These are phyloP conservation scores for Drosophila helvetica DNA, from an alignment of 2,888 invertebrate species.

Conservation along the genomic window DNA sequence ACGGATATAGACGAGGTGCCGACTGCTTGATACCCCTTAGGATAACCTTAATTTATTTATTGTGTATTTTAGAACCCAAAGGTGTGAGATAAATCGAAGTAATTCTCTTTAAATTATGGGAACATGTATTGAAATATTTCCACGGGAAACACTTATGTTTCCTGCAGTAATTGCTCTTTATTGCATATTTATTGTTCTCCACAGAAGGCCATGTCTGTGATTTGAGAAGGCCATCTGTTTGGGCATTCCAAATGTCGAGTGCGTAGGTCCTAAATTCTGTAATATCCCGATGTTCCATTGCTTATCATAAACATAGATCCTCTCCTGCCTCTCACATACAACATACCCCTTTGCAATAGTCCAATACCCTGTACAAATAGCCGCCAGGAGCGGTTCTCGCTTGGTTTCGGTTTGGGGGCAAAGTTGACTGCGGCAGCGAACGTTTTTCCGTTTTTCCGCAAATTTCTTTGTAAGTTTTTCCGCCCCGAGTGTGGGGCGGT, in stretches of 20 bases:
- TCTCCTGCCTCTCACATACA: too few species aligned
- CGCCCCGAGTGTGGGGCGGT: conserved; percentile 2
- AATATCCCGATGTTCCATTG: too few species aligned
- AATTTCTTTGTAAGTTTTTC: conserved; percentile 67
- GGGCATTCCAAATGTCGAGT: too few species aligned
- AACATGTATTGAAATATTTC: neutral
- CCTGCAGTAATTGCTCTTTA: too few species aligned
- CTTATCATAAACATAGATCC: too few species aligned
- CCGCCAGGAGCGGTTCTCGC: conserved; percentile 11
- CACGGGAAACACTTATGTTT: too few species aligned
- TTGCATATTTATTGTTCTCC: too few species aligned
- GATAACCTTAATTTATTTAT: neutral
- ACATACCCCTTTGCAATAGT: neutral
- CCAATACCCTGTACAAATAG: conserved; percentile 40
- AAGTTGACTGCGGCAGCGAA: conserved; percentile 59
- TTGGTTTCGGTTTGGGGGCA: conserved; percentile 34
- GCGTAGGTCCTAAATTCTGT: too few species aligned
- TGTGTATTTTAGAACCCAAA: too few species aligned
- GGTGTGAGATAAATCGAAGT: too few species aligned
- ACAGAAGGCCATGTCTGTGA: too few species aligned
- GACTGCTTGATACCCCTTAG: neutral
- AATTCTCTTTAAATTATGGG: neutral
- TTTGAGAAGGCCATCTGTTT: too few species aligned
- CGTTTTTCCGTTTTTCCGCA: conserved; percentile 78
- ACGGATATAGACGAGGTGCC: fast-evolving